Base-by-base conservation (phyloP, 1,140 invertebrate genomes). In the Sminthurinus signatus region DNA sequence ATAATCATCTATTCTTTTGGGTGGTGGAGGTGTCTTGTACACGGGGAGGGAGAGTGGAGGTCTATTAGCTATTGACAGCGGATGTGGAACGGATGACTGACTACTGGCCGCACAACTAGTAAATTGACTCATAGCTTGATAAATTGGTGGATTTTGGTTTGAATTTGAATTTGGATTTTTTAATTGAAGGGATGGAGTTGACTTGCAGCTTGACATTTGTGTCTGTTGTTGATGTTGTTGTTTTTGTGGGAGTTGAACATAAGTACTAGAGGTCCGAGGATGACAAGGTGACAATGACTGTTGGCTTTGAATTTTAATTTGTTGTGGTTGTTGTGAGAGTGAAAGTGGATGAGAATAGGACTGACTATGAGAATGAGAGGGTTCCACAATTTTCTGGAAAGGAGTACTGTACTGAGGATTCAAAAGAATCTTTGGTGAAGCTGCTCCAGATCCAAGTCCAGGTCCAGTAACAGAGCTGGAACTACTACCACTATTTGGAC, bases 1-100 rank as follows among this genome's bases (percentile, higher is more conserved):
- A 42, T 56, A 56, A 23, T 56, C 51, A 54, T 54, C 44, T 12
- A 25, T 19, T 21, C 44, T 48, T 25, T 48, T 48, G 8, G 44
- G 44, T 5, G n/a, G 5, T 23, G 50, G 50, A 8, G 50, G 50
- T 8, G 50, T 27, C n/a, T 52, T 52, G 50, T 52, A 52, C 19
- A 52, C 50, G 8, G 50, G 50, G 12, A 52, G 50, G 19, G 8
- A 2, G 15, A 19, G 19, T 10, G 10, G 8, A 19, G 10, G 10
- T 8, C 21, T 48, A 19, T 19, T 12, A 48, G 10, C 21, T n/a
- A n/a, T n/a, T n/a, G n/a, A n/a, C n/a, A n/a, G n/a, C n/a, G n/a
- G n/a, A n/a, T n/a, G n/a, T n/a, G n/a, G n/a, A 48, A 8, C 17
- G 36, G 36, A 39, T 17, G 36, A 17, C 8, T 39, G 36, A 39